Conservation (phyloP, 1,140 invertebrate species). For the Hydropsyche tenuis region DNA sequence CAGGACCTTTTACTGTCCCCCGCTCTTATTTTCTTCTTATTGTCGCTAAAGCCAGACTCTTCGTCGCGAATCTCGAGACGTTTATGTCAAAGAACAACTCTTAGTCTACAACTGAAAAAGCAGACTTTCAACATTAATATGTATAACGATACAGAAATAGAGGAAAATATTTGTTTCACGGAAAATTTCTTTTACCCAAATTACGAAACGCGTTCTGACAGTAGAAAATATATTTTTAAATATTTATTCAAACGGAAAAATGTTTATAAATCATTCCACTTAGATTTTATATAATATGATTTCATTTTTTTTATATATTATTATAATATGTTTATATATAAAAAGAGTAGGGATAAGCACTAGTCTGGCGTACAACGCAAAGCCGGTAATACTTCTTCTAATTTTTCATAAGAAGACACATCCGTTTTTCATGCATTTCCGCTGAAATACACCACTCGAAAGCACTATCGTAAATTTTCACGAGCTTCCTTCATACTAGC, state of each 20-base stretch:
- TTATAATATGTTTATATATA: neutral
- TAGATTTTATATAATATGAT: too few species aligned
- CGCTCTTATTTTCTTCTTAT: constrained; percentile 19
- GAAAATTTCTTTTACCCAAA: too few species aligned
- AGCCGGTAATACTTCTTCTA: constrained; percentile 15
- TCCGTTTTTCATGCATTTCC: constrained; percentile 10
- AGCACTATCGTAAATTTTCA: neutral
- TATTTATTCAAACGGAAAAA: too few species aligned
- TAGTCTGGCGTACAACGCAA: neutral
- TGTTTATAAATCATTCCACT: too few species aligned
- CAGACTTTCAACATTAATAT: too few species aligned
- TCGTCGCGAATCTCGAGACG: constrained; percentile 20
- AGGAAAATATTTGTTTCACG: too few species aligned
- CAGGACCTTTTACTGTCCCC: constrained; percentile 35
- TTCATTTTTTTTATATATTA: too few species aligned
- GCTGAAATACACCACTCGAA: neutral
- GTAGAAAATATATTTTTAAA: too few species aligned
- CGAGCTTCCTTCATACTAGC: neutral
- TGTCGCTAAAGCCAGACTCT: constrained; percentile 24
- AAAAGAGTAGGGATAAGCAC: constrained; percentile 3
- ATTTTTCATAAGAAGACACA: constrained; percentile 12
- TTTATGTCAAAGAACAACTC: neutral
- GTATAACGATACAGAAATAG: too few species aligned
- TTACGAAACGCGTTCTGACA: too few species aligned
- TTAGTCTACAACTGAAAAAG: too few species aligned